Evolutionary conservation across 2,113 vertebrate genomes (phyloP), one percentile per base, ranked within the genome.

Genomic region (Ranitomeya imitator): DNA sequence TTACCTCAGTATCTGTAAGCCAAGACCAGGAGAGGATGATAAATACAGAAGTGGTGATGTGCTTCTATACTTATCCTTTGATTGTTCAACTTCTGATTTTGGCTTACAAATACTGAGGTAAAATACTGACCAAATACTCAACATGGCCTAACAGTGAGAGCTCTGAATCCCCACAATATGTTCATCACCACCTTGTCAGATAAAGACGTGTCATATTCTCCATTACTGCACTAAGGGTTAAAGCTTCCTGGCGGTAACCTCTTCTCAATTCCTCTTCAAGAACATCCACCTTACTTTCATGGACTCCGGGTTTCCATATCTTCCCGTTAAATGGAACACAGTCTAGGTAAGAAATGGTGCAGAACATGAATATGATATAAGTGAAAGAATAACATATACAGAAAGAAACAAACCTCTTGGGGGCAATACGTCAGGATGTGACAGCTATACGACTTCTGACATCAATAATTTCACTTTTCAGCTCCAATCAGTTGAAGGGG

Each of bases 161-260:
- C 59, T 5, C 37, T 67, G 81, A 19, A 67, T 18, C 15, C 21
- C 10, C 6, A 4, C 65, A 74, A 31, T 85, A 45, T 60, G 8
- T 51, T 63, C 15, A n/a, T 52, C 26, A n/a, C 86, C 59, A 90
- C 89, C 89, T 73, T 65, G 87, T 57, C 52, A 90, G 18, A 69
- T 90, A 90, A 67, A 88, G 79, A 18, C 83, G 86, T 77, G 86
- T 88, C 89, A 90, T 85, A 31, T 88, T 77, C 60, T 86, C 89
- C 51, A 90, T 85, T 31, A 87, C 61, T 67, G 86, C 84, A 82
- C 82, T 85, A 9, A 90, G 65, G 73, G 86, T 85, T 19, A 77
- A 63, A 51, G 83, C 78, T 77, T 90, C 89, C 16, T 90, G 86
- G 18, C 51, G 73, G 45, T 90, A 90, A 67, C 89, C 89, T 76